phyloP scores from a whole-genome alignment of 2,888 invertebrate species.

The Microplitis manilae region DNA sequence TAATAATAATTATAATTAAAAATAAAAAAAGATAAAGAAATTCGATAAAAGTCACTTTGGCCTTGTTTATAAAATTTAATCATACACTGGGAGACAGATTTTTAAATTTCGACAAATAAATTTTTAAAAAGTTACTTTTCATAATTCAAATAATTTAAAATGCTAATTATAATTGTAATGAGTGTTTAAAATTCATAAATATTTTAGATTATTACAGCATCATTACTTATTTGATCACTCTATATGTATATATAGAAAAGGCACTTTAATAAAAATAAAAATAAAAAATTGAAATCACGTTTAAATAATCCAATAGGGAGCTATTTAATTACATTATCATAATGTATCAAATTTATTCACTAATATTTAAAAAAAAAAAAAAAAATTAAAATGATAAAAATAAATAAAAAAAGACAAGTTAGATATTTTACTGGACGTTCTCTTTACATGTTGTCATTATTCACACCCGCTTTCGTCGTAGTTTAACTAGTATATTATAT shows the following conservation, averaged over 20 bases:
- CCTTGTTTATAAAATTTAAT: neutral
- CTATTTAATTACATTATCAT: constrained; percentile 27
- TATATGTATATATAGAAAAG: constrained; percentile 1
- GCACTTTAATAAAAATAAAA: constrained; percentile 8
- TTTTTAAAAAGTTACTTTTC: neutral
- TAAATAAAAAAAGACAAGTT: neutral
- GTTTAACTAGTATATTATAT: neutral
- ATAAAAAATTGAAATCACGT: neutral
- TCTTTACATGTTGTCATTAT: neutral
- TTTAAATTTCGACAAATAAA: neutral
- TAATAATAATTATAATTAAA: neutral
- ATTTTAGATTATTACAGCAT: neutral
- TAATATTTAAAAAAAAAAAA: neutral
- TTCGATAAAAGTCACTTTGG: neutral
- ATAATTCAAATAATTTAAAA: neutral
- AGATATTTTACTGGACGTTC: constrained; percentile 11
- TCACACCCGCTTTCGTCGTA: neutral
- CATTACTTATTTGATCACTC: neutral
- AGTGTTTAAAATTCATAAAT: neutral
- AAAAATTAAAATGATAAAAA: neutral
- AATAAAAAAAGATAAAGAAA: neutral
- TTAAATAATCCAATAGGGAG: neutral
- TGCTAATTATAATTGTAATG: neutral
- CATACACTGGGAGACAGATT: neutral
- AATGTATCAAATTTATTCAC: neutral